Evolutionary conservation across 2,888 invertebrate species (phyloP), one percentile per base, ranked within the genome.

Genomic region (Bombylius discolor): DNA sequence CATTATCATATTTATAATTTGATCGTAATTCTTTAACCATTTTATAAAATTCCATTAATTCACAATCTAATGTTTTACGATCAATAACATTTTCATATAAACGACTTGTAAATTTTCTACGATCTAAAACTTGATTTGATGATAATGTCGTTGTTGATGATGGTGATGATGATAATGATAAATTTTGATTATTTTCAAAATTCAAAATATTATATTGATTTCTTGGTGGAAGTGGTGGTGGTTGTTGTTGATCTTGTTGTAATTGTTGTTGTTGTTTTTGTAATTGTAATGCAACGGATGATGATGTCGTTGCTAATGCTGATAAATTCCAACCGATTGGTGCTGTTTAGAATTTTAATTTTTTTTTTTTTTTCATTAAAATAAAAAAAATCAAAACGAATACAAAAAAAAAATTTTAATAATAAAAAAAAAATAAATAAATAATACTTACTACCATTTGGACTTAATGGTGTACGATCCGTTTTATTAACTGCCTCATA

Each of bases 1-100:
- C 78, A 71, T 95, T 89, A 53, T 83, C 81, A 67, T 85, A 81
- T 1, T 80, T 78, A 72, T 87, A 94, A 65, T 83, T 82, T 81
- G 71, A 82, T 79, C 91, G 78, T 42, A 91, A 78, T 61, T 84
- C 81, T 61, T 85, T 82, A 5, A 92, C 85, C 87, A 90, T 89
- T 66, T 82, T 80, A 68, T 89, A 83, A 73, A 92, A 92, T 36
- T 88, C 88, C 65, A 82, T 80, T 55, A 92, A 78, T 69, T 92
- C 91, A 47, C 83, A 81, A 70, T 91, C 89, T 62, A 81, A 82
- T 14, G 79, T 79, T 64, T 81, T 79, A 23, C 80, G 76, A 70
- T 82, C 83, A 11, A 83, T 80, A 62, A 89, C 83, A 68, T 85
- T 82, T 69, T 89, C 87, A 65, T 85, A 87, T 3, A 87, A 76